phyloP scores from a whole-genome alignment of 2,888 invertebrate species.

The Tyria jacobaeae region DNA sequence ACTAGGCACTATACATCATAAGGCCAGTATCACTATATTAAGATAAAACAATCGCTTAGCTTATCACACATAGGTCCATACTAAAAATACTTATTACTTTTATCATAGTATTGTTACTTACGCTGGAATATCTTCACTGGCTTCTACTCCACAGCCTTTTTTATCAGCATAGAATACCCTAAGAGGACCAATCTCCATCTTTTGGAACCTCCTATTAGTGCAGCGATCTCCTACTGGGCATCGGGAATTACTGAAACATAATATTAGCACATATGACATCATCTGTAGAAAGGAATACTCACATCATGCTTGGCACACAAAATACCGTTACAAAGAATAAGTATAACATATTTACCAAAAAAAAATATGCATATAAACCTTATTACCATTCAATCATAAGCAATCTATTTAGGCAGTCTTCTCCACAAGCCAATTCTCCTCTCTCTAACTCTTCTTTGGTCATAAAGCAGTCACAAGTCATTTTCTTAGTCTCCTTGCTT shows the following conservation, averaged over 20 bases:
- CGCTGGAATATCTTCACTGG: conserved; percentile 90
- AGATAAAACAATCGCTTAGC: conserved; percentile 12
- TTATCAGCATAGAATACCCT: conserved; percentile 96
- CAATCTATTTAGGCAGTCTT: conserved; percentile 98
- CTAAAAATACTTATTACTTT: not conserved
- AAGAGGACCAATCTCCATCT: conserved; percentile 93
- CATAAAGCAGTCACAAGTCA: conserved; percentile 98
- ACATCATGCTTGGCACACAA: not conserved
- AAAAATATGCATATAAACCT: not conserved
- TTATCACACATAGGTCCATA: not conserved
- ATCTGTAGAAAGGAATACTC: not conserved
- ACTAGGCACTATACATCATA: not conserved
- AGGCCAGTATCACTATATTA: not conserved
- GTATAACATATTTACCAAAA: not conserved
- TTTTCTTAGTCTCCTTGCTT: conserved; percentile 96
- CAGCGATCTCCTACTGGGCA: conserved; percentile 96
- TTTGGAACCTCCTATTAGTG: conserved; percentile 97
- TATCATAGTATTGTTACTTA: conserved; percentile 67
- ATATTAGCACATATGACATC: not conserved
- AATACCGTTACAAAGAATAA: not conserved
- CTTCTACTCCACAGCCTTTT: conserved; percentile 97
- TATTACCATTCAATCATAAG: conserved; percentile 99
- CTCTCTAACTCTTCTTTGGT: conserved; percentile 94
- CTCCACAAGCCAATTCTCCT: conserved; percentile 96
- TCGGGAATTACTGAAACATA: conserved; percentile 91